phyloP scores from a whole-genome alignment of 2,113 vertebrate species.

The Lophochroa leadbeateri region DNA sequence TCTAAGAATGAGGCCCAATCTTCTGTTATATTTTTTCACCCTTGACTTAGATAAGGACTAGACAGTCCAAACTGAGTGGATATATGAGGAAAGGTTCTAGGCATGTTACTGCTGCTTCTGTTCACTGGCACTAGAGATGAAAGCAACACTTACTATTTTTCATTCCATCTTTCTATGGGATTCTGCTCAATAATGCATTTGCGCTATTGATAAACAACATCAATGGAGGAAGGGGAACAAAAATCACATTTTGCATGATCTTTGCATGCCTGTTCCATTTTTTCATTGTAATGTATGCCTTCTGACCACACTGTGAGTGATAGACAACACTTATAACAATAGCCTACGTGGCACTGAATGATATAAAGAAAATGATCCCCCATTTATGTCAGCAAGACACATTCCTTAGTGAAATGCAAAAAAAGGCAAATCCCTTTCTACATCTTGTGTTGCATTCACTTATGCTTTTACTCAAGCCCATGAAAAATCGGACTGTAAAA shows the following conservation, averaged over 20 bases:
- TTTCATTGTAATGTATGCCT: neutral
- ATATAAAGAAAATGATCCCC: neutral
- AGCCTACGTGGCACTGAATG: neutral
- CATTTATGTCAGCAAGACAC: neutral
- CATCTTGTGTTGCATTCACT: neutral
- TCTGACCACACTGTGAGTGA: neutral
- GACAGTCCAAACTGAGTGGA: neutral
- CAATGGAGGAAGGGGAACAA: rapidly evolving
- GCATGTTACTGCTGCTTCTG: neutral
- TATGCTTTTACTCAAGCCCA: neutral
- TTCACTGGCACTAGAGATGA: neutral
- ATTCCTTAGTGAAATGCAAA: neutral
- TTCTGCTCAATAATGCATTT: neutral
- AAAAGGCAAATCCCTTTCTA: neutral
- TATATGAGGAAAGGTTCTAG: neutral
- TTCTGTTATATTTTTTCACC: neutral
- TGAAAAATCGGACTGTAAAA: neutral
- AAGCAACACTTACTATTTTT: neutral
- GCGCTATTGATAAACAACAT: neutral
- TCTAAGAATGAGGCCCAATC: neutral
- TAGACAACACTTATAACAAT: neutral
- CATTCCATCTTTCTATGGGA: neutral
- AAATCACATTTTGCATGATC: neutral
- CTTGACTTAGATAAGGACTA: neutral
- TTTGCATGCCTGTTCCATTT: neutral